Evolutionary conservation across 1,140 invertebrate species (phyloP), one percentile per base, ranked within the genome.

Genomic region (Hirudo medicinalis): DNA sequence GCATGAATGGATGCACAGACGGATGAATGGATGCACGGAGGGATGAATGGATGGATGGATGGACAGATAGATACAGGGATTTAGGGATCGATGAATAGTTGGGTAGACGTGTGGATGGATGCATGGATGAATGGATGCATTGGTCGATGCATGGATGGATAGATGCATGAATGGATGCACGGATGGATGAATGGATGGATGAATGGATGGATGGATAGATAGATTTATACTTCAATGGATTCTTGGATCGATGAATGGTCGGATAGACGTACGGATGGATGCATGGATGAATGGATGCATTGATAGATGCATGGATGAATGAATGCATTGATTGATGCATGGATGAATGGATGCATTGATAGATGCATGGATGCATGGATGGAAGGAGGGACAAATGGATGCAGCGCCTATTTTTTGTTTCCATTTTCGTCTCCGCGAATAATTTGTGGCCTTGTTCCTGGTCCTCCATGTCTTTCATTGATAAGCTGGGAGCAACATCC

Each of bases 111-210:
- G 9, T 57, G 54, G 25, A 57, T 57, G 54, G 25, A 57, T 57
- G 54, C 2, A 25, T 57, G 54, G 25, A 57, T 57, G 54, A 9
- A 57, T 57, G 54, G 25, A 57, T 57, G n/a, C n/a, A n/a, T n/a
- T n/a, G n/a, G n/a, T n/a, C n/a, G 54, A 57, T 57, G 54, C 2
- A 57, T 57, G 54, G 25, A 57, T 57, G 54, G 25, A 57, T 57
- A 9, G 25, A 57, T 57, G 32, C 2, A 36, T 36, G 32, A 6
- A 36, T 36, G 32, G 32, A 36, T 36, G 32, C n/a, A n/a, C n/a
- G n/a, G 54, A 57, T 36, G 32, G 32, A 36, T 36, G 32, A 6
- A 36, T 36, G 32, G 32, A 36, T 36, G 32, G 32, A 36, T 36
- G 32, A 6, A 36, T 36, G 32, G 32, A 36, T 36, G 32, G 32